Base-by-base conservation (phyloP, 2,113 vertebrate species). In the Charadrius vociferus region DNA sequence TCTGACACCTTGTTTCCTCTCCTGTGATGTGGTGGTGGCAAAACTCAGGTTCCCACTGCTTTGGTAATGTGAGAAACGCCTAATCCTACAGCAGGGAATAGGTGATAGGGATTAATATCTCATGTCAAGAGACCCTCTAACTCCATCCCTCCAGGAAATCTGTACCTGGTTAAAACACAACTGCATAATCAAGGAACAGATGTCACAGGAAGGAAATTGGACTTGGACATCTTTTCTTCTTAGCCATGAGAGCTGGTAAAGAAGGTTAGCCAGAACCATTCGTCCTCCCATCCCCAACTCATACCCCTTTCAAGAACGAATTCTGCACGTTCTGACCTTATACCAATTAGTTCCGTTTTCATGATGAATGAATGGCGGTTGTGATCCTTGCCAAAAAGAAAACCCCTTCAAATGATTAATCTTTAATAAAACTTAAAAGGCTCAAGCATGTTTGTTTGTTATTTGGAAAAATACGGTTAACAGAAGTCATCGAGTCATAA, bases 371-470 rank as follows among this genome's bases (percentile, higher is more conserved):
- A 85, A 72, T 41, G 61, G 10, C 36, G 20, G 7, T 34, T 37
- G 27, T n/a, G 12, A 63, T 84, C 39, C 39, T 43, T 82, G 65
- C 29, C 88, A 85, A 85, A 92, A 85, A 77, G 21, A 86, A 95
- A 94, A 37, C 12, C 14, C 22, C 9, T 86, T 59, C 8, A 78
- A 66, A 68, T 56, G 13, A 77, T 82, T 84, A 88, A 68, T 81
- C 39, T 88, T 96, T 71, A 91, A 88, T 66, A 81, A 96, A 94
- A 85, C 50, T 87, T 87, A 81, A 81, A 96, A 89, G 43, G 7
- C 12, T 65, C 34, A 34, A 49, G 12, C 14, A 62, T 66, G 72
- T 59, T 80, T 43, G 29, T 20, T 14, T 7, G 6, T 39, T 89
- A 75, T 93, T 82, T 78, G 50, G 39, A 84, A 95, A 96, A 88